Conservation (phyloP, 1,140 invertebrate genomes). For the Oscheius sp. region DNA sequence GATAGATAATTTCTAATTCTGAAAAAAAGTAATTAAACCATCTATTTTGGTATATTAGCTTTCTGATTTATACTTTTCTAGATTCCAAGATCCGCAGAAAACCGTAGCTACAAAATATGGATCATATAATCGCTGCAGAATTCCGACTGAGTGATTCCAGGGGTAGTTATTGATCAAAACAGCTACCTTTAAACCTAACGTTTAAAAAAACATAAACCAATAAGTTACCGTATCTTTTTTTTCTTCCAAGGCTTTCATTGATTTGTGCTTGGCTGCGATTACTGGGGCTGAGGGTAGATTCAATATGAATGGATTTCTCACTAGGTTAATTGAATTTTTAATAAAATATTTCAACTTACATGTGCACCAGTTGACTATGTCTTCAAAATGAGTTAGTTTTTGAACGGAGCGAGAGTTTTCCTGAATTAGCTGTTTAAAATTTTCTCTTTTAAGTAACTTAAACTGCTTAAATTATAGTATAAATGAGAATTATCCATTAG, state of each 20-base stretch:
- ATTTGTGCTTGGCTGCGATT: neutral
- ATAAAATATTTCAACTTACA: too few species aligned
- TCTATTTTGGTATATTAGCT: neutral
- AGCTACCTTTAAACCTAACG: neutral
- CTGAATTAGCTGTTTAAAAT: too few species aligned
- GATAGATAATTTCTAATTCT: neutral
- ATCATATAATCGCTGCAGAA: neutral
- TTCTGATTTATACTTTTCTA: neutral
- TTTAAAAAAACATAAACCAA: neutral
- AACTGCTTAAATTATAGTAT: too few species aligned
- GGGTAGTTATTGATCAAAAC: neutral
- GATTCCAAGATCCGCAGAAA: slow-evolving; percentile 1
- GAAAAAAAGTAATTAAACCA: neutral
- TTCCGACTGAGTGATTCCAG: neutral
- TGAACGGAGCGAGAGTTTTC: too few species aligned
- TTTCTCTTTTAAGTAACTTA: too few species aligned
- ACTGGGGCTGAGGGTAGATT: neutral
- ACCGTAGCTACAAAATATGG: neutral
- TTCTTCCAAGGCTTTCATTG: neutral
- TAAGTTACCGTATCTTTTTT: neutral
- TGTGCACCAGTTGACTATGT: too few species aligned
- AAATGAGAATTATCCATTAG: too few species aligned
- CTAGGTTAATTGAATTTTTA: too few species aligned
- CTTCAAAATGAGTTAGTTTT: neutral
- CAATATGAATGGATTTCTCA: too few species aligned